Conservation (phyloP, 2,113 vertebrate species). For the Theristicus caerulescens region DNA sequence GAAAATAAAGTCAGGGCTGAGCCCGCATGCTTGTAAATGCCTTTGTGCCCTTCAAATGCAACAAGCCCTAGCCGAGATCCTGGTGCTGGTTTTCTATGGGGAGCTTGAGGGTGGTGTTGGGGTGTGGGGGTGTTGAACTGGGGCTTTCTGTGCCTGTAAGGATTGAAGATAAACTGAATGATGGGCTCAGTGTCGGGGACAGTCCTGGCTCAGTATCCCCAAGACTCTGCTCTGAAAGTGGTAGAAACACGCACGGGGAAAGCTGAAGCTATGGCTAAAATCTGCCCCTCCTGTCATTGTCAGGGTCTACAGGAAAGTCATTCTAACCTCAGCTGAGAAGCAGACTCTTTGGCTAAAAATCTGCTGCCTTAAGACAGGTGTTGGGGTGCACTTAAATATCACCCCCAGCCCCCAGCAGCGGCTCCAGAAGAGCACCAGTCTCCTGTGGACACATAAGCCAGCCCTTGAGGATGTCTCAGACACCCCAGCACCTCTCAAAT, state of each 20-base stretch:
- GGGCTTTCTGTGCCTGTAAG: not conserved
- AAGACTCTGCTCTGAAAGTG: not conserved
- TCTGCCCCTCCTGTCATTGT: not conserved
- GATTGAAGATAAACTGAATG: not conserved
- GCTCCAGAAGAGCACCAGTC: not conserved
- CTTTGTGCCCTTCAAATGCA: not conserved
- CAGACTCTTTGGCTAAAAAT: not conserved
- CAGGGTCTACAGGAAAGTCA: not conserved
- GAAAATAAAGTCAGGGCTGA: not conserved
- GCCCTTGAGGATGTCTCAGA: not conserved
- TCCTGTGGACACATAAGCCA: not conserved
- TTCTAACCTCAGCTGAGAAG: not conserved
- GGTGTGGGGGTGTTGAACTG: not conserved
- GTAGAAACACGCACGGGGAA: rapidly evolving
- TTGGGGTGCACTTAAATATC: not conserved
- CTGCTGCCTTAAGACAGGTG: not conserved
- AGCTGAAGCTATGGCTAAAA: not conserved
- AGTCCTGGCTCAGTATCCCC: not conserved
- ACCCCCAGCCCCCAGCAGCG: not conserved
- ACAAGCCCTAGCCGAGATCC: not conserved
- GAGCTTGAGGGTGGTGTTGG: not conserved
- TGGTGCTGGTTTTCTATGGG: not conserved
- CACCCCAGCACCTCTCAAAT: not conserved
- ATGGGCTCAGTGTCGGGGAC: not conserved
- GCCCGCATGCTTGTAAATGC: not conserved